These are phyloP conservation scores for Nomada ferruginata DNA, from an alignment of 2,888 invertebrate genomes.

Conservation along the genomic window DNA sequence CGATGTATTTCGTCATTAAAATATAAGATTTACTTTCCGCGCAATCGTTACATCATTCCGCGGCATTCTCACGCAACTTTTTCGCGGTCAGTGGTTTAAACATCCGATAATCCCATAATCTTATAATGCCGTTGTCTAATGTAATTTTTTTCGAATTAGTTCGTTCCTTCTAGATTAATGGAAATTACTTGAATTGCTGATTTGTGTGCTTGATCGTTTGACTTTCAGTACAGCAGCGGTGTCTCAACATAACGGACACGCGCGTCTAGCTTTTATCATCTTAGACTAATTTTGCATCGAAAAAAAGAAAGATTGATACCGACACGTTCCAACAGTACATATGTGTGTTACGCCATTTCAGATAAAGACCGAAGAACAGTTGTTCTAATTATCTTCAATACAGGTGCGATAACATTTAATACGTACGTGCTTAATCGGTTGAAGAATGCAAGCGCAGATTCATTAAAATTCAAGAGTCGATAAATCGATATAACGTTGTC, in stretches of 20 bases:
- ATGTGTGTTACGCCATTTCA: neutral
- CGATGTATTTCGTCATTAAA: constrained; percentile 6
- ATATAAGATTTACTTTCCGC: constrained; percentile 15
- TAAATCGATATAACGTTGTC: neutral
- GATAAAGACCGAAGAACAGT: neutral
- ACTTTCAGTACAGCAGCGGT: neutral
- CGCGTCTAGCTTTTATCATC: constrained; percentile 23
- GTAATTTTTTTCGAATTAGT: neutral
- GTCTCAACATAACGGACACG: neutral
- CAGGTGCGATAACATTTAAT: neutral
- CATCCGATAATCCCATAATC: neutral
- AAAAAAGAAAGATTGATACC: constrained; percentile 15
- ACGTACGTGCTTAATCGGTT: neutral
- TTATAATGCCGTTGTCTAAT: neutral
- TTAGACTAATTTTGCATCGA: neutral
- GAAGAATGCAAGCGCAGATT: neutral
- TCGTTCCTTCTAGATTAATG: neutral
- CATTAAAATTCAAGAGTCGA: neutral
- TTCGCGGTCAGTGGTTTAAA: neutral
- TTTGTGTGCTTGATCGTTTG: neutral
- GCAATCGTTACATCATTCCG: constrained; percentile 25
- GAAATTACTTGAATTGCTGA: neutral
- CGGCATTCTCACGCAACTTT: constrained; percentile 19
- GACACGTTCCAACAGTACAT: neutral
- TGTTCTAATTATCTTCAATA: neutral